Conservation (phyloP, 2,888 invertebrate species). For the Acrobasis repandana region DNA sequence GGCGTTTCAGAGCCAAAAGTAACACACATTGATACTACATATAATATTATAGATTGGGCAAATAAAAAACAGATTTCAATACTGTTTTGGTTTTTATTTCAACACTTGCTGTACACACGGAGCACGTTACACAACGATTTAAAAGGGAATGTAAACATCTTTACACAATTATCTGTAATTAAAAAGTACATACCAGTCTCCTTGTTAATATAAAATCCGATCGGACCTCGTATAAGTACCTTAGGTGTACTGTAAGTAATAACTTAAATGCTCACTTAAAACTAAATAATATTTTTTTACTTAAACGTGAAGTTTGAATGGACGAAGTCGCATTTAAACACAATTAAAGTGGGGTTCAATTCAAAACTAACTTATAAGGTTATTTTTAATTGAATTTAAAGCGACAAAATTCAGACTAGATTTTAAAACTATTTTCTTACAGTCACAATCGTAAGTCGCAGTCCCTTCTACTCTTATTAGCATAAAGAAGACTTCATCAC, state of each 20-base stretch:
- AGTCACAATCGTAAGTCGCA: slow-evolving; percentile 49
- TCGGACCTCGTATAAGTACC: slow-evolving; percentile 67
- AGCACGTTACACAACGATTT: slow-evolving; percentile 52
- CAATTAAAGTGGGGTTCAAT: slow-evolving; percentile 37
- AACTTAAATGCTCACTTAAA: slow-evolving; percentile 79
- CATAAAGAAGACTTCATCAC: neutral
- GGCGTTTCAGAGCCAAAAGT: too few species aligned
- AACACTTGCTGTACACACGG: slow-evolving; percentile 59
- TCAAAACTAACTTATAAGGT: slow-evolving; percentile 18
- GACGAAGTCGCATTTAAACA: slow-evolving; percentile 57
- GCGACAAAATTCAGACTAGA: slow-evolving; percentile 74
- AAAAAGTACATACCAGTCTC: slow-evolving; percentile 80
- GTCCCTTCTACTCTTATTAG: slow-evolving; percentile 5
- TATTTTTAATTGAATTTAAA: slow-evolving; percentile 49
- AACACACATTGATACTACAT: too few species aligned
- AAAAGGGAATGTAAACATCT: slow-evolving; percentile 74
- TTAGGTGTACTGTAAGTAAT: slow-evolving; percentile 62
- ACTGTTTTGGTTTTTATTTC: slow-evolving; percentile 80
- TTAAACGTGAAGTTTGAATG: slow-evolving; percentile 55
- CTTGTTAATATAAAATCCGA: slow-evolving; percentile 73
- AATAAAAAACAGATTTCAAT: slow-evolving; percentile 68
- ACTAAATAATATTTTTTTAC: slow-evolving; percentile 47
- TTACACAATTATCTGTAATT: slow-evolving; percentile 59
- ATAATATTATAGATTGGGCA: neutral
- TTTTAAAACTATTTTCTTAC: slow-evolving; percentile 59